Evolutionary conservation across 2,113 vertebrate genomes (phyloP).

Genomic region (Ramphastos sulfuratus): DNA sequence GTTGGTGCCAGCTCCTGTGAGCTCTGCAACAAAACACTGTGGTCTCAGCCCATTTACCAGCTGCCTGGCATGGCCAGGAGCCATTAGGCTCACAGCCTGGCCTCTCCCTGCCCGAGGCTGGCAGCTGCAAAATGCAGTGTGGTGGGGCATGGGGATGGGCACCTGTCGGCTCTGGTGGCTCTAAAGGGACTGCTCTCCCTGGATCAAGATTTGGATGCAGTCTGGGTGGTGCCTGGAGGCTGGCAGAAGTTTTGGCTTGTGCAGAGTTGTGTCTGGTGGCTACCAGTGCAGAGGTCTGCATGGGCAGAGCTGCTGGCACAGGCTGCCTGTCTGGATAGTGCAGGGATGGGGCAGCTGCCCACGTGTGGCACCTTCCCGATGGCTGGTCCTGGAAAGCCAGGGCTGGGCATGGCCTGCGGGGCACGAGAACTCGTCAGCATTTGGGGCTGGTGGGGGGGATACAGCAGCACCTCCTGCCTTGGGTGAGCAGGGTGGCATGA

Average conservation of each 20-base stretch:
- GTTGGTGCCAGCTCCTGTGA: not conserved
- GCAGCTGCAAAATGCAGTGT: not conserved
- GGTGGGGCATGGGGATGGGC: not conserved
- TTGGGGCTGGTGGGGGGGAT: no score
- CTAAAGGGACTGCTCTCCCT: fast-evolving
- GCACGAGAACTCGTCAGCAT: no score
- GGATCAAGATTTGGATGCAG: not conserved
- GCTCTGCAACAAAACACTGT: not conserved
- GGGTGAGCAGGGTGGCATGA: not conserved
- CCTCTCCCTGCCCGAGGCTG: not conserved
- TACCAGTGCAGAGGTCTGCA: no score
- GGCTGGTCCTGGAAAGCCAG: not conserved
- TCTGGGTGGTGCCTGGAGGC: no score
- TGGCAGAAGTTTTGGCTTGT: not conserved
- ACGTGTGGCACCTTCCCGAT: fast-evolving
- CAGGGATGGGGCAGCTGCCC: not conserved
- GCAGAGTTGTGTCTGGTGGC: not conserved
- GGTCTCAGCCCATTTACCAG: not conserved
- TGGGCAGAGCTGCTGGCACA: not conserved
- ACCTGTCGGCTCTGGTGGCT: fast-evolving
- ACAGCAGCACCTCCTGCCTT: not conserved
- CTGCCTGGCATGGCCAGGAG: not conserved
- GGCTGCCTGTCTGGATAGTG: not conserved
- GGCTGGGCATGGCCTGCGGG: no score
- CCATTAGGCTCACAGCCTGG: not conserved